phyloP scores from a whole-genome alignment of 2,113 vertebrate species.

The Upupa epops region DNA sequence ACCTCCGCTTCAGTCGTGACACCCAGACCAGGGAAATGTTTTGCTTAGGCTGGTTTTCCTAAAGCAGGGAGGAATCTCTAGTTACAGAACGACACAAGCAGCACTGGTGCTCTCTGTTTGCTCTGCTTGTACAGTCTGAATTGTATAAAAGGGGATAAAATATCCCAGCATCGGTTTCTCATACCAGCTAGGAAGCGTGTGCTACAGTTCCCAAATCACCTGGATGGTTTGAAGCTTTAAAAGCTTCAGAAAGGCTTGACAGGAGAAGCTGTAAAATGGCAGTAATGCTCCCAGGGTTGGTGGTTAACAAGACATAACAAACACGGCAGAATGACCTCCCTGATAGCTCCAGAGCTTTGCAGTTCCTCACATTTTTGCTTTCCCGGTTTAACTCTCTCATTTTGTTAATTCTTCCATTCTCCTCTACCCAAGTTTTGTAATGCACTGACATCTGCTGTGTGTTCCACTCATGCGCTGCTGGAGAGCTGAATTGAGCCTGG shows the following conservation, averaged over 20 bases:
- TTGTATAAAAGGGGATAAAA: background rate
- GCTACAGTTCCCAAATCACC: background rate
- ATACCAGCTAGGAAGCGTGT: background rate
- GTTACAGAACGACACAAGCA: background rate
- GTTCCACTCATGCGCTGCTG: slow-evolving; percentile 6
- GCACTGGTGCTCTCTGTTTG: background rate
- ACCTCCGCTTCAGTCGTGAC: background rate
- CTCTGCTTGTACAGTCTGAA: background rate
- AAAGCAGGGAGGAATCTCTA: background rate
- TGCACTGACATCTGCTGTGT: slow-evolving; percentile 73
- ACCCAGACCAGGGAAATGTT: slow-evolving; percentile 20
- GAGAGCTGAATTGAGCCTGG: background rate
- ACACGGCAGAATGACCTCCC: background rate
- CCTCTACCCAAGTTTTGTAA: slow-evolving; percentile 53
- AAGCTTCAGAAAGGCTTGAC: background rate
- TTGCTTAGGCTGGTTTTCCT: background rate
- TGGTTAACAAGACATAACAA: background rate
- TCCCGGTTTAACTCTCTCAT: background rate
- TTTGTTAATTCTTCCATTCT: background rate
- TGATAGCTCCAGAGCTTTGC: background rate
- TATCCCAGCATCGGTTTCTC: background rate
- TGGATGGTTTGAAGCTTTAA: background rate
- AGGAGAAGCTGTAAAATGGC: background rate
- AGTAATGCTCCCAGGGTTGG: background rate
- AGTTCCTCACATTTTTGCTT: background rate